Evolutionary conservation across 2,797 vertebrate species (phyloP).

Genomic region (Columba guinea): DNA sequence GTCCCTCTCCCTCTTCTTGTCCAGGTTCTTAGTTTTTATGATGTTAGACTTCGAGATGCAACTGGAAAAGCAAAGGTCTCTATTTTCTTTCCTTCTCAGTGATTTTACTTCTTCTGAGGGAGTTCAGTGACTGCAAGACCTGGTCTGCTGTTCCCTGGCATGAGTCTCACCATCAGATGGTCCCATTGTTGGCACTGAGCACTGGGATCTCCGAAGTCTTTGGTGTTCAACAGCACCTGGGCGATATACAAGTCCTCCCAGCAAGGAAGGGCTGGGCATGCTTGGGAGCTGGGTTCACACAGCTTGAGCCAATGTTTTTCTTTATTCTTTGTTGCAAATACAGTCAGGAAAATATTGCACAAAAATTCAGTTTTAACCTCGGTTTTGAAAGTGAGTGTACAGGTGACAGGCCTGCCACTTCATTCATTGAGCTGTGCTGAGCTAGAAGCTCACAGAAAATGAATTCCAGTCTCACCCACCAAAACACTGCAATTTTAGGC

Average conservation of each 20-base stretch:
- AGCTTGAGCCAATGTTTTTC: fast-evolving
- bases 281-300: fast-evolving
- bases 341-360: not conserved
- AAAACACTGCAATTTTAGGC: not conserved
- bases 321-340: not conserved
- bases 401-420: not conserved
- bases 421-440: not conserved
- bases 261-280: not conserved
- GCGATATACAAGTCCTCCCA: fast-evolving
- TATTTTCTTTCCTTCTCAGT: not conserved
- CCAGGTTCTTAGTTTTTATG: not conserved
- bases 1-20: not conserved
- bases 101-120: not conserved
- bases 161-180: fast-evolving
- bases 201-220: not conserved
- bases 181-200: fast-evolving
- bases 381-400: not conserved
- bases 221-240: not conserved
- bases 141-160: not conserved
- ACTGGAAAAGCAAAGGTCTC: not conserved
- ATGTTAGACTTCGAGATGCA: not conserved
- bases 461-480: not conserved
- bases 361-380: not conserved
- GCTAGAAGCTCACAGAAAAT: not conserved
- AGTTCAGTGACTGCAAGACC: not conserved